A percentile compares a stretch with the other conserved stretches of the same genome.
These are phyloP conservation scores for Pachyseris speciosa DNA, from an alignment of 64 coral and sea anemone species.

Conservation along the genomic window DNA sequence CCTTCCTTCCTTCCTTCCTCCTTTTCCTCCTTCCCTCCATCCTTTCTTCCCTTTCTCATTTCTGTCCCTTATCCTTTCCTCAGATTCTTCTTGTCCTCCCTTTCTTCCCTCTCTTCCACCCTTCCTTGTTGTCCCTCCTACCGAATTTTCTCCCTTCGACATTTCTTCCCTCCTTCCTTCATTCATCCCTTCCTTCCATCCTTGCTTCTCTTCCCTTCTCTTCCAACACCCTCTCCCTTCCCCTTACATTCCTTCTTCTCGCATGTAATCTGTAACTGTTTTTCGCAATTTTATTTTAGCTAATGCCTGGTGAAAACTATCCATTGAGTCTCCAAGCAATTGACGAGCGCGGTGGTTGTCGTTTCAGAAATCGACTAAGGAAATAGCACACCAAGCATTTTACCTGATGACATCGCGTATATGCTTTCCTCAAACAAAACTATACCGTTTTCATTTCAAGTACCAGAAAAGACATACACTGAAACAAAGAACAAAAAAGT, in stretches of 20 bases:
- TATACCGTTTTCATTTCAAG: slow-evolving; percentile 48
- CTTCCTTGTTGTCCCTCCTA: neutral
- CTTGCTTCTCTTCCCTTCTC: too few relatives aligned
- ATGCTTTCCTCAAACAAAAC: slow-evolving; percentile 59
- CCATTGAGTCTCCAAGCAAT: slow-evolving; percentile 54
- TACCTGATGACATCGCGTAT: neutral
- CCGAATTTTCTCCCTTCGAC: neutral
- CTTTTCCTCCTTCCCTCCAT: too few relatives aligned
- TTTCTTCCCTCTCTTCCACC: neutral
- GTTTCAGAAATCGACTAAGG: neutral
- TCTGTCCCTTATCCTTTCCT: too few relatives aligned
- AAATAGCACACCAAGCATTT: neutral
- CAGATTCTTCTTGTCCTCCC: neutral
- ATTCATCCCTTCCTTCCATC: neutral
- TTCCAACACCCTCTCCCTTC: neutral
- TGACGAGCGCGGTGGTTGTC: slow-evolving; percentile 69
- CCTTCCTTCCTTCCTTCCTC: neutral
- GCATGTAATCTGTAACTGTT: too few relatives aligned
- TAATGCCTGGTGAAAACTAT: slow-evolving; percentile 75
- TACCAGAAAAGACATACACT: neutral
- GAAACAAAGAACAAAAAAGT: neutral
- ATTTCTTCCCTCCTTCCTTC: neutral
- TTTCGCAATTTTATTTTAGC: slow-evolving; percentile 3
- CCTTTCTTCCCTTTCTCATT: too few relatives aligned
- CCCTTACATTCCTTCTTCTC: too few relatives aligned